Percentiles rank a stretch among this genome's conserved stretches.
These are phyloP conservation scores for Micrasema minimum DNA, from an alignment of 1,140 invertebrate species.

Conservation along the genomic window DNA sequence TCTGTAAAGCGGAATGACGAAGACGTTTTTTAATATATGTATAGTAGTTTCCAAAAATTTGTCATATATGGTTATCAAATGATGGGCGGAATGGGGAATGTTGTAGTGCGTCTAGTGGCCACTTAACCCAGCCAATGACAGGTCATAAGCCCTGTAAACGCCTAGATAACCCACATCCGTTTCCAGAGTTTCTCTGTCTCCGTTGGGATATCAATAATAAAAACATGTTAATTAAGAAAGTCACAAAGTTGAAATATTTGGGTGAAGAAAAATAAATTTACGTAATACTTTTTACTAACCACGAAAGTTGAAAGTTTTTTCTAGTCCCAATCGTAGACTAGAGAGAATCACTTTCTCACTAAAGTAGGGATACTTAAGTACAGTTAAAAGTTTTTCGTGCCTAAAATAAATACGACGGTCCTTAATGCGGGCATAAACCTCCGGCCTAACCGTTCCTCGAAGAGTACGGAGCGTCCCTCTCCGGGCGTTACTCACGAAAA, in stretches of 20 bases:
- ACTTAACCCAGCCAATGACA: too few relatives aligned
- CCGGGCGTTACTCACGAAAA: slow-evolving; percentile 8
- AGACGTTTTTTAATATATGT: too few relatives aligned
- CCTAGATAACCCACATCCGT: too few relatives aligned
- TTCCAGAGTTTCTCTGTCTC: too few relatives aligned
- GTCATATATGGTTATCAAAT: too few relatives aligned
- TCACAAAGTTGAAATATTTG: not conserved
- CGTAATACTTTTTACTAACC: not conserved
- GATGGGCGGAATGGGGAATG: too few relatives aligned
- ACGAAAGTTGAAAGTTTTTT: not conserved
- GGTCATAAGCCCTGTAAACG: too few relatives aligned
- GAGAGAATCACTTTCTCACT: slow-evolving; percentile 8
- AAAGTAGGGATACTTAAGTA: not conserved
- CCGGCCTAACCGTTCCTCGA: slow-evolving; percentile 14
- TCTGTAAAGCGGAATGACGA: too few relatives aligned
- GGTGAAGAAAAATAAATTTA: not conserved
- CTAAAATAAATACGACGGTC: slow-evolving; percentile 30
- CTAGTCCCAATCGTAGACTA: not conserved
- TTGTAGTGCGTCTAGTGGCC: too few relatives aligned
- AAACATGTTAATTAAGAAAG: not conserved
- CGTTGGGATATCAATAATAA: not conserved
- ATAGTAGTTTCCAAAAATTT: too few relatives aligned
- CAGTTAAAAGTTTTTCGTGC: slow-evolving; percentile 19
- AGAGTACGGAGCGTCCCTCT: slow-evolving; percentile 13
- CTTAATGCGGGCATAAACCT: slow-evolving; percentile 27